phyloP scores from a whole-genome alignment of 1,140 invertebrate species.

The Euura lappo region DNA sequence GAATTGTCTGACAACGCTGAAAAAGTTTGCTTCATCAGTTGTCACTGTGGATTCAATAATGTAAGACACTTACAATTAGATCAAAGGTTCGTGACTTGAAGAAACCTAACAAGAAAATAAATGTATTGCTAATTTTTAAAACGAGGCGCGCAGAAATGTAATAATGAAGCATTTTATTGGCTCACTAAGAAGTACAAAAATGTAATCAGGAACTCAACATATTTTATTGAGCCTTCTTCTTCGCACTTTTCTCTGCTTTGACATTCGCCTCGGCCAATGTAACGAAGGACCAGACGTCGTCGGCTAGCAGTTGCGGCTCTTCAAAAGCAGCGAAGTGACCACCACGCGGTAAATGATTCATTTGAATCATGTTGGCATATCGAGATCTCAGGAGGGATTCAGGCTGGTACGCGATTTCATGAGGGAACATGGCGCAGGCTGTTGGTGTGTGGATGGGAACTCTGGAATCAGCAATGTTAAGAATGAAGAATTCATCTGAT shows the following conservation, averaged over 20 bases:
- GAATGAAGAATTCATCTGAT: not conserved
- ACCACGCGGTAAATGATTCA: slow-evolving; percentile 67
- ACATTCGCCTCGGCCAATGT: slow-evolving; percentile 17
- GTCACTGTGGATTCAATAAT: too few relatives aligned
- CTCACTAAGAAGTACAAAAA: too few relatives aligned
- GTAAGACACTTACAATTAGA: too few relatives aligned
- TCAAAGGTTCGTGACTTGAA: too few relatives aligned
- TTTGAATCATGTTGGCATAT: slow-evolving; percentile 70
- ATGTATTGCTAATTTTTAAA: too few relatives aligned
- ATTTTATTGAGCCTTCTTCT: not conserved
- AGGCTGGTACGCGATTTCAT: slow-evolving; percentile 68
- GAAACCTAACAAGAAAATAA: too few relatives aligned
- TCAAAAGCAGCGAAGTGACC: slow-evolving; percentile 90
- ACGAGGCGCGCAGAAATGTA: too few relatives aligned
- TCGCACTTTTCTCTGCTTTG: slow-evolving; percentile 28
- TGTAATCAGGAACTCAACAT: too few relatives aligned
- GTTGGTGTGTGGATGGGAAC: slow-evolving; percentile 67
- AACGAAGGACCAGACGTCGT: slow-evolving; percentile 66
- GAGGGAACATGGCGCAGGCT: slow-evolving; percentile 68
- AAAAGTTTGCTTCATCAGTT: too few relatives aligned
- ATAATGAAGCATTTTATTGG: too few relatives aligned
- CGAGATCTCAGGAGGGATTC: slow-evolving; percentile 66
- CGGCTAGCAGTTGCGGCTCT: slow-evolving; percentile 71
- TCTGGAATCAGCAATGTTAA: slow-evolving; percentile 51
- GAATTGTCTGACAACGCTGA: too few relatives aligned